These are phyloP conservation scores for Philopotamus ludificatus DNA, from an alignment of 1,140 invertebrate species.

Conservation along the genomic window DNA sequence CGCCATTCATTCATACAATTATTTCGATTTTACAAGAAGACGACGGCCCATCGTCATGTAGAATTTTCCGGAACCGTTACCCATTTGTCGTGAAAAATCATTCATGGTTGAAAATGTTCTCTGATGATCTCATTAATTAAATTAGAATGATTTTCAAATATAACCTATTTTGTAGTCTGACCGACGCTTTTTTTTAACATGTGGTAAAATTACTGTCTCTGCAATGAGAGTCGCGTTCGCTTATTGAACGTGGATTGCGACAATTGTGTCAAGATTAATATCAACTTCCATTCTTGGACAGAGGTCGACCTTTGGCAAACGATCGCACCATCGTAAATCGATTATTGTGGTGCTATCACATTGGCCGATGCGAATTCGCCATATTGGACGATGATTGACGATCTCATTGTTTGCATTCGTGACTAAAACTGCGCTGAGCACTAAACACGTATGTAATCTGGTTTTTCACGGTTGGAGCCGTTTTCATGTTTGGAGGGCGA, in stretches of 20 bases:
- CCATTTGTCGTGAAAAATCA: no score
- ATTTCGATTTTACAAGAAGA: no score
- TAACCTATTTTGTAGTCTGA: no score
- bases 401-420: background rate
- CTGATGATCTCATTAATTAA: no score
- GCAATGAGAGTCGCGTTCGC: no score
- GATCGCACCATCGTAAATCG: background rate
- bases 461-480: background rate
- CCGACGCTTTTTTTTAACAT: no score
- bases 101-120: no score
- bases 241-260: background rate
- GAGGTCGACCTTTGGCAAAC: background rate
- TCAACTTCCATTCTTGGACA: background rate
- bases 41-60: no score
- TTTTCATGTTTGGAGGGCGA: background rate
- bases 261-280: constrained; percentile 4
- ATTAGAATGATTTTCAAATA: no score
- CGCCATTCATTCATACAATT: no score
- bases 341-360: background rate
- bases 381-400: constrained; percentile 1
- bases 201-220: no score
- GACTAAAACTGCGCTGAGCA: background rate
- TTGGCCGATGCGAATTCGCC: background rate
- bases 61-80: no score
- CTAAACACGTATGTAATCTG: background rate